Percentiles rank a stretch among this genome's conserved stretches.
Conservation (phyloP, 2,888 invertebrate genomes). For the Eubasilissa splendida region DNA sequence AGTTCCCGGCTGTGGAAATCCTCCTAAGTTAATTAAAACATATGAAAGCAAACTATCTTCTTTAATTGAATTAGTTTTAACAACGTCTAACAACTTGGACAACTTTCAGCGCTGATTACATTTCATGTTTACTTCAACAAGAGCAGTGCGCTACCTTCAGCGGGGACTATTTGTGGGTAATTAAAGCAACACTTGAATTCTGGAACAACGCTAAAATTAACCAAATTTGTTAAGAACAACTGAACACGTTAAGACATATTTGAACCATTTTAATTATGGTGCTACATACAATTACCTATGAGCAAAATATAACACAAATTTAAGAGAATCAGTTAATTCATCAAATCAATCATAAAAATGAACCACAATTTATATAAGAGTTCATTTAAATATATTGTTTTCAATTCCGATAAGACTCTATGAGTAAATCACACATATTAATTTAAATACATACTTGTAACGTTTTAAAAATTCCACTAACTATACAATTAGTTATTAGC, state of each 20-base stretch:
- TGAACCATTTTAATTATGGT: neutral
- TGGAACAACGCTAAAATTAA: neutral
- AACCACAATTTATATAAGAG: no score
- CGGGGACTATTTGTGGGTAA: no score
- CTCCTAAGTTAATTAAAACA: slow-evolving; percentile 7
- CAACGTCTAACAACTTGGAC: neutral
- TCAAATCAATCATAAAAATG: no score
- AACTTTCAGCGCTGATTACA: neutral
- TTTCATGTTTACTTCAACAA: neutral
- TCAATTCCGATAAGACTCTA: no score
- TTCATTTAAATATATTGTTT: no score
- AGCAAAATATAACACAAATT: no score
- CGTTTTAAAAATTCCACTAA: no score
- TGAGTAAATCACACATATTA: no score
- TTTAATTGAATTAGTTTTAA: slow-evolving; percentile 17
- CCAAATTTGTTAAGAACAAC: neutral
- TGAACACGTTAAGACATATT: neutral
- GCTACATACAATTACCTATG: no score
- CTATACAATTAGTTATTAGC: no score
- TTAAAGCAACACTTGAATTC: neutral
- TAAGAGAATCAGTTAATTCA: no score
- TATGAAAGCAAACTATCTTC: slow-evolving; percentile 9
- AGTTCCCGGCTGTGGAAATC: neutral
- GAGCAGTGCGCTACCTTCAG: neutral
- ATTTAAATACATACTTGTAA: no score